Evolutionary conservation across 64 coral and sea anemone species (phyloP), one percentile per base, ranked within the genome.

Genomic region (Montipora cactus): DNA sequence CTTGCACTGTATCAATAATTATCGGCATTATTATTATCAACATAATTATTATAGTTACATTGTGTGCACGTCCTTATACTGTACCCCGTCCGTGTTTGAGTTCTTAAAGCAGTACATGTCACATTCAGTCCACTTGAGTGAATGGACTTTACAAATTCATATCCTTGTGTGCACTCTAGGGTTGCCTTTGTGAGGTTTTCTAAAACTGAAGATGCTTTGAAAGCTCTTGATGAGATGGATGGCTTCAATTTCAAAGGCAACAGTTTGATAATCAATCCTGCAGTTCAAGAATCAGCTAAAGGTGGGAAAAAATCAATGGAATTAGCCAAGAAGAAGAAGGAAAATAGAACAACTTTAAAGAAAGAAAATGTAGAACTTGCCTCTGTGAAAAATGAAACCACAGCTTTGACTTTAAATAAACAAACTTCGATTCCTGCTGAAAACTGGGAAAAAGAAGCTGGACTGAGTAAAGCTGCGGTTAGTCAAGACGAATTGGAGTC

Each of bases 131-230:
- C 28, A 37, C 37, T 37, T 37, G 37, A 37, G 37, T 1, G 37
- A 37, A 37, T 37, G 37, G 37, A 37, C 37, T 37, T 37, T 37
- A 37, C 37, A 37, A 37, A 37, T 37, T 37, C 1, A 37, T 37
- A 37, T 37, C 37, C 37, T 37, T 57, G 53, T 57, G 6, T 57
- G 53, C 11, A 3, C 53, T 72, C 6, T 25, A 89, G 75, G 53
- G 16, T 19, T 88, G 92, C 92, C 47, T 93, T 93, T 88, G 75
- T 49, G 46, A 80, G 86, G 49, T 93, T 87, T 67, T 87, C 75
- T 10, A 80, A 44, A 46, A 15, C 79, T 51, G 53, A 61, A 58
- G 92, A 79, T 88, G 92, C 92, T 48, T n/a, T 88, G 5, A 15
- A 11, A 68, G 92, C 84, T 13, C 15, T 93, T 1, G 22, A 45